Conservation (phyloP, 1,140 invertebrate species). For the Drosophila tsacasi region DNA sequence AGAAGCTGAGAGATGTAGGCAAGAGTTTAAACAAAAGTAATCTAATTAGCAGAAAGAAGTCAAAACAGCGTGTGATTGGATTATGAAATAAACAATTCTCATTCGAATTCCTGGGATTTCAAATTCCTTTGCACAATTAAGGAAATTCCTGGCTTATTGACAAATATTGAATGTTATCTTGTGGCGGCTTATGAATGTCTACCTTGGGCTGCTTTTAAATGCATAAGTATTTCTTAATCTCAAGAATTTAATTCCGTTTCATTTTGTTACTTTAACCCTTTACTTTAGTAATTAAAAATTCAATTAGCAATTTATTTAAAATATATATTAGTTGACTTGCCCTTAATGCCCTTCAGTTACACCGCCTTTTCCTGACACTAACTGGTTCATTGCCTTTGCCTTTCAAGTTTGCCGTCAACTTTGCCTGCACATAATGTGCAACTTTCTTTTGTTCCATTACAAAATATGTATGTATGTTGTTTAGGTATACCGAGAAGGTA, state of each 20-base stretch:
- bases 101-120: background rate
- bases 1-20: slow-evolving; percentile 8
- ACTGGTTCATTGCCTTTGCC: slow-evolving; percentile 50
- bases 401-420: slow-evolving; percentile 27
- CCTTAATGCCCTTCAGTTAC: slow-evolving; percentile 10
- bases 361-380: slow-evolving; percentile 1
- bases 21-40: slow-evolving; percentile 19
- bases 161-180: background rate
- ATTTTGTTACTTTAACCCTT: background rate
- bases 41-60: slow-evolving; percentile 36
- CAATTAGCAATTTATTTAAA: background rate
- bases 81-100: slow-evolving; percentile 13
- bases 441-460: slow-evolving; percentile 53
- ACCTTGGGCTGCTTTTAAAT: no score
- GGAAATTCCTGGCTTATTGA: background rate
- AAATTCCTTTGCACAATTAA: slow-evolving; percentile 11
- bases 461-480: slow-evolving; percentile 23
- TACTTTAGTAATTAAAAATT: background rate
- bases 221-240: no score
- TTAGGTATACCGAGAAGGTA: slow-evolving; percentile 19
- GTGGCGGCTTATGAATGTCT: background rate
- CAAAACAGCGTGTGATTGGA: slow-evolving; percentile 23
- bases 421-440: slow-evolving; percentile 26
- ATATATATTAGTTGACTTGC: slow-evolving; percentile 7
- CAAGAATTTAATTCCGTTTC: background rate